phyloP scores from a whole-genome alignment of 2,797 vertebrate species.

The Morelia viridis region DNA sequence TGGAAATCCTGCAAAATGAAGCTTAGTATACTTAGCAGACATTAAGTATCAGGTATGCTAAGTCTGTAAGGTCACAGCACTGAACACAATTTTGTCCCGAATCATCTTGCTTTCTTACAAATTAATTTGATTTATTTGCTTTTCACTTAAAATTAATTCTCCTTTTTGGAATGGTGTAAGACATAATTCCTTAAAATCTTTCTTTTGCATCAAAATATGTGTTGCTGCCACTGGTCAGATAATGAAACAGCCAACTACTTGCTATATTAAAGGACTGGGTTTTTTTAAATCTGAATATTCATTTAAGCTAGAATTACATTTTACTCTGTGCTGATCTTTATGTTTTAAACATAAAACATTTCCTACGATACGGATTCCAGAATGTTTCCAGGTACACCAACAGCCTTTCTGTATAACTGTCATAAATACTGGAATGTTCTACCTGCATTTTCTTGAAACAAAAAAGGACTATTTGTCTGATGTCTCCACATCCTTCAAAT shows the following conservation, averaged over 20 bases:
- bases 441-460: constrained; percentile 68
- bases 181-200: neutral
- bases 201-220: neutral
- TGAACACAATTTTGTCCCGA: neutral
- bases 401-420: constrained; percentile 14
- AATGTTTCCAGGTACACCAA: constrained; percentile 7
- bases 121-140: neutral
- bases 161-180: neutral
- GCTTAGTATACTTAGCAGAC: neutral
- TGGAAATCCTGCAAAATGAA: neutral
- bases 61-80: neutral
- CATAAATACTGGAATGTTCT: constrained; percentile 35
- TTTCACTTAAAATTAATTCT: neutral
- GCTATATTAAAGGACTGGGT: neutral
- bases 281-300: neutral
- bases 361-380: constrained; percentile 33
- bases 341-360: constrained; percentile 1
- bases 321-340: neutral
- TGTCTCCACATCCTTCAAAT: constrained; percentile 67
- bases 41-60: neutral
- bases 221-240: neutral
- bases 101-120: neutral
- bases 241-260: neutral
- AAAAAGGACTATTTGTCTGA: constrained; percentile 42
- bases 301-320: neutral